Base-by-base conservation (phyloP, 2,113 vertebrate genomes). In the Falcunculus frontatus region DNA sequence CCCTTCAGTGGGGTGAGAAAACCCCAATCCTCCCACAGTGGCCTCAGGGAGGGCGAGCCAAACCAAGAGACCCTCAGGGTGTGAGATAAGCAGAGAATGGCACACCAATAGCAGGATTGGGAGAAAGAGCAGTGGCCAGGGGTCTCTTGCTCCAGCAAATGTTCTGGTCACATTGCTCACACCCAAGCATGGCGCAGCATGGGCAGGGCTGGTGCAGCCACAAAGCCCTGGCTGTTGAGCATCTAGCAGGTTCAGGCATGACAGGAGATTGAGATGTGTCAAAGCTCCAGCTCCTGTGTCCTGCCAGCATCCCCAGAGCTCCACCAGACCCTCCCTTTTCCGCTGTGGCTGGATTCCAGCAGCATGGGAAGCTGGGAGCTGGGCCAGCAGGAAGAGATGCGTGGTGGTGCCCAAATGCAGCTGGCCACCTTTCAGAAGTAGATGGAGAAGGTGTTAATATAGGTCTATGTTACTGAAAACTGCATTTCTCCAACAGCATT, bases 151-250 rank as follows among this genome's bases (percentile, higher is more conserved):
- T 87, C 13, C 56, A 75, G 74, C 33, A 33, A 41, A 37, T 0
- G 2, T 62, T 53, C 33, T 5, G 2, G 29, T 60, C 33, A 25
- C 16, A 0, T 9, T 21, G 37, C 65, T 81, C 23, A 7, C 6
- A 1, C 10, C 22, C 2, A 1, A 22, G 29, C 35, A 10, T 0
- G 0, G 56, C 0, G 0, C 52, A 42, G 33, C 0, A 0, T 1
- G 9, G 74, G 55, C 56, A 47, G 46, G 65, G 29, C 41, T 17
- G 16, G 4, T 7, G 76, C 42, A 70, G 76, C 62, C 8, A 0
- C 32, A 1, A 1, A 68, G 22, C 32, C 35, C n/a, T 2, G 4
- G 21, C 57, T 65, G 33, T 7, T 0, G 9, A 53, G 53, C 13
- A 20, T 6, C 17, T 1, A 0, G 47, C 65, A 63, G 57, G 89